Evolutionary conservation across 2,113 vertebrate species (phyloP).

Genomic region (Glaucidium brasilianum): DNA sequence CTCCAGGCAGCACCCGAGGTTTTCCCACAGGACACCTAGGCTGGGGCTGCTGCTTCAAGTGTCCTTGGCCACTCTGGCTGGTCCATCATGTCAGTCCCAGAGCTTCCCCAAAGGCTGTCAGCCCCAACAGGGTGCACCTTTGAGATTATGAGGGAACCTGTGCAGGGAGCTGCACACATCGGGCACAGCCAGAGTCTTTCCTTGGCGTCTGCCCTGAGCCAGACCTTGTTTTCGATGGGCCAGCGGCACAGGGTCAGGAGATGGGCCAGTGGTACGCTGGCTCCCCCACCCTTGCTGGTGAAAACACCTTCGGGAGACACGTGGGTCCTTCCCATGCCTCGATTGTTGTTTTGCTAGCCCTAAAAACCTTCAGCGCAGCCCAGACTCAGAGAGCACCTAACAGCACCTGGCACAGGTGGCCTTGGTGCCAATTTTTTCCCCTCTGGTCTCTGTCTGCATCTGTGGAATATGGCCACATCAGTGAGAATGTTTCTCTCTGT

Average conservation of each 20-base stretch:
- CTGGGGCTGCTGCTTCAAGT: neutral
- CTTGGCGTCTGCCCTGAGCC: neutral
- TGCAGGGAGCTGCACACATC: fast-evolving
- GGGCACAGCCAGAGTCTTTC: neutral
- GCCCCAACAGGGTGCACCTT: neutral
- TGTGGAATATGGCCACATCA: fast-evolving
- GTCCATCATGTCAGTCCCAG: neutral
- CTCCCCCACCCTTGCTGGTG: neutral
- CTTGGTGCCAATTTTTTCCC: too few relatives aligned
- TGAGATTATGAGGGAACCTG: neutral
- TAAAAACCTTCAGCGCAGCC: neutral
- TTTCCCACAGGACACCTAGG: neutral
- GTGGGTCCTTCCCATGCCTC: neutral
- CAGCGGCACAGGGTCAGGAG: fast-evolving
- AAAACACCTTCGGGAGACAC: neutral
- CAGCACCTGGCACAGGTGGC: fast-evolving
- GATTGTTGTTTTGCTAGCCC: neutral
- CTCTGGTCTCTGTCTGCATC: neutral
- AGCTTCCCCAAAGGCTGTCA: neutral
- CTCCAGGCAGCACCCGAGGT: neutral
- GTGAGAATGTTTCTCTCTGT: neutral
- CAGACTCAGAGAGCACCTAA: neutral
- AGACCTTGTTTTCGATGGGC: neutral
- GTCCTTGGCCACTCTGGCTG: neutral
- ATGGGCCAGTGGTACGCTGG: neutral